These are phyloP conservation scores for Hemicordylus capensis DNA, from an alignment of 2,113 vertebrate genomes.

Conservation along the genomic window DNA sequence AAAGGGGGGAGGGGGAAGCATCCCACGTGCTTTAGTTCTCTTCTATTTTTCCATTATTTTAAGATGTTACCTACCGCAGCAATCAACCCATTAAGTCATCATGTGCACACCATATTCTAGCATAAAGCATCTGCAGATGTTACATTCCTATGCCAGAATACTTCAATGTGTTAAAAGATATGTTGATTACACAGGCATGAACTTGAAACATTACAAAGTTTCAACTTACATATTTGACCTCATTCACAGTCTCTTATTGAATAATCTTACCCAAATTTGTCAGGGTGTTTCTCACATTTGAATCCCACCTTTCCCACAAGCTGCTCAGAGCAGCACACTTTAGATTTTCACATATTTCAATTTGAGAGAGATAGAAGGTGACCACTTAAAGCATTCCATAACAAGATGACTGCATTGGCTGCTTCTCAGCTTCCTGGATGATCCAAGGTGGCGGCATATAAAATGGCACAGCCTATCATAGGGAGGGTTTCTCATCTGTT, in stretches of 20 bases:
- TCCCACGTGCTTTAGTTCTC: constrained; percentile 47
- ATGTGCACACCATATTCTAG: constrained; percentile 59
- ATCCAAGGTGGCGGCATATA: neutral
- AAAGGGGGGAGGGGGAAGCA: neutral
- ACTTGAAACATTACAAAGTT: constrained; percentile 22
- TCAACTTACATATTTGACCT: constrained; percentile 11
- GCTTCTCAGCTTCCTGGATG: neutral
- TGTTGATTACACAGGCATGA: constrained; percentile 49
- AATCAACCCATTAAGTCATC: constrained; percentile 47
- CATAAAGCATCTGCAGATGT: constrained; percentile 67
- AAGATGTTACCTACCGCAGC: constrained; percentile 62
- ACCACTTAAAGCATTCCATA: neutral
- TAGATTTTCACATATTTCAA: neutral
- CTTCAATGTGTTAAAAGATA: constrained; percentile 51
- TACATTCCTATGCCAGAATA: constrained; percentile 56
- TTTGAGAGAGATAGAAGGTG: neutral
- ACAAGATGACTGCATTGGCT: neutral
- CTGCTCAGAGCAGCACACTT: neutral
- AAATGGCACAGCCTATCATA: neutral
- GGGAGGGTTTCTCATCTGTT: neutral
- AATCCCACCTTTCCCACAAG: neutral
- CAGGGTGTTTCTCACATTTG: neutral
- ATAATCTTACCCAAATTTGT: neutral
- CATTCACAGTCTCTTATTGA: constrained; percentile 13
- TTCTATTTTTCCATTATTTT: constrained; percentile 33